Evolutionary conservation across 2,113 vertebrate species (phyloP).

Genomic region (Atrichornis clamosus): DNA sequence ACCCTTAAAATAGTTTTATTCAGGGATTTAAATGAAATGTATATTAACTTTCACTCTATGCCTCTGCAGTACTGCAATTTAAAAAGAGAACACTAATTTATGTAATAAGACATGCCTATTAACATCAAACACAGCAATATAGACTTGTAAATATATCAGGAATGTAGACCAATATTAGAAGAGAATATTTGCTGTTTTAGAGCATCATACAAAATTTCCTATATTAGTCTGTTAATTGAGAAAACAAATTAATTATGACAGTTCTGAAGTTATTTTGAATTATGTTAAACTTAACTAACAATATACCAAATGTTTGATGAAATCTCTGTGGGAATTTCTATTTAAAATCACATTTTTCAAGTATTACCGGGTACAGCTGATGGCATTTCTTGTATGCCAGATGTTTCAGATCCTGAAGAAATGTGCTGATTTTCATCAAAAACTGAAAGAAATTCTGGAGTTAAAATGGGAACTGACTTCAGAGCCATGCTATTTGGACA

Average conservation of each 20-base stretch:
- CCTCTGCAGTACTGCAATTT: not conserved
- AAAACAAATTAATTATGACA: not conserved
- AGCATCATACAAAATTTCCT: not conserved
- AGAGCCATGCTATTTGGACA: not conserved
- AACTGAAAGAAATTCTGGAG: constrained; percentile 61
- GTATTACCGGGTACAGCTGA: constrained; percentile 43
- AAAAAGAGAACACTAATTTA: not conserved
- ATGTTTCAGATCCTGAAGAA: constrained; percentile 51
- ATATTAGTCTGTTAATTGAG: not conserved
- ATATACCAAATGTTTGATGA: not conserved
- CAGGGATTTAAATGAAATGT: not conserved
- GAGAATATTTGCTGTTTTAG: not conserved
- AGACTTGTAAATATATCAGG: not conserved
- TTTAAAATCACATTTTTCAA: not conserved
- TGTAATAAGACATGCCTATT: not conserved
- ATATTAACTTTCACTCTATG: not conserved
- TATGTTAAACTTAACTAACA: not conserved
- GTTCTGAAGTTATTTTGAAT: not conserved
- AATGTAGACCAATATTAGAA: not conserved
- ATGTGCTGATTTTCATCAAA: constrained; percentile 50
- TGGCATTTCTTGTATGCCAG: constrained; percentile 23
- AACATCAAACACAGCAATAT: not conserved
- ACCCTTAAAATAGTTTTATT: not conserved
- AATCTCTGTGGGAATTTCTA: not conserved
- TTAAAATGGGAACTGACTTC: constrained; percentile 14